Percentiles rank a stretch among this genome's conserved stretches.
Conservation (phyloP, 2,797 vertebrate species). For the Pelodytes ibericus region DNA sequence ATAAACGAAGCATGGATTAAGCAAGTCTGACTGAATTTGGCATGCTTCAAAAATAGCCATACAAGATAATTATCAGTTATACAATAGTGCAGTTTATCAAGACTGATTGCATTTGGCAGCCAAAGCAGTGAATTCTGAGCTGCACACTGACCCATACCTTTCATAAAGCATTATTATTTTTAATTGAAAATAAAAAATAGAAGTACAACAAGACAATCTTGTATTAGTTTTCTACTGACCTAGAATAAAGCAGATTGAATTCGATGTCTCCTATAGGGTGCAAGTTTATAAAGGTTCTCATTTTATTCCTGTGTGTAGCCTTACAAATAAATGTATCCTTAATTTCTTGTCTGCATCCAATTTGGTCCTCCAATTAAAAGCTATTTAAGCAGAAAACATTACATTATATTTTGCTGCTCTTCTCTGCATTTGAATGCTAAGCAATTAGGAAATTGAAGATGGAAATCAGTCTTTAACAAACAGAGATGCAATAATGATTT, state of each 20-base stretch:
- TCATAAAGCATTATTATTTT: slow-evolving; percentile 12
- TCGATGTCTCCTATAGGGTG: neutral
- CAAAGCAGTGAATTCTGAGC: slow-evolving; percentile 26
- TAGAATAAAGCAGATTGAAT: slow-evolving; percentile 14
- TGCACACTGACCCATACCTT: slow-evolving; percentile 32
- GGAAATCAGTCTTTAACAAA: slow-evolving; percentile 28
- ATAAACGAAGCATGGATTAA: slow-evolving; percentile 56
- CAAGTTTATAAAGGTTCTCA: neutral
- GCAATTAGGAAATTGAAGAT: slow-evolving; percentile 43
- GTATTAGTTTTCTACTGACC: slow-evolving; percentile 11
- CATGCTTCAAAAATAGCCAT: slow-evolving; percentile 53
- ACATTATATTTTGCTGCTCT: slow-evolving; percentile 23
- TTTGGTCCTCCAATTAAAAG: slow-evolving; percentile 31
- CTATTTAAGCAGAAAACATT: slow-evolving; percentile 25
- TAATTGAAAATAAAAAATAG: slow-evolving; percentile 10
- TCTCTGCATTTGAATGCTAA: slow-evolving; percentile 1
- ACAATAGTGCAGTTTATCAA: slow-evolving; percentile 48
- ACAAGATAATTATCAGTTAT: slow-evolving; percentile 53
- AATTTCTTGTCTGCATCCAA: slow-evolving; percentile 20
- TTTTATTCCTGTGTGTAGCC: neutral
- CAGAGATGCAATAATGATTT: slow-evolving; percentile 11
- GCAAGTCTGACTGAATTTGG: slow-evolving; percentile 55
- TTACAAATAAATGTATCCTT: slow-evolving; percentile 7
- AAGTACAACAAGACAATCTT: slow-evolving; percentile 11
- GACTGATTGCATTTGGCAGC: slow-evolving; percentile 53